Evolutionary conservation across 2,113 vertebrate species (phyloP).

Genomic region (Ia io): DNA sequence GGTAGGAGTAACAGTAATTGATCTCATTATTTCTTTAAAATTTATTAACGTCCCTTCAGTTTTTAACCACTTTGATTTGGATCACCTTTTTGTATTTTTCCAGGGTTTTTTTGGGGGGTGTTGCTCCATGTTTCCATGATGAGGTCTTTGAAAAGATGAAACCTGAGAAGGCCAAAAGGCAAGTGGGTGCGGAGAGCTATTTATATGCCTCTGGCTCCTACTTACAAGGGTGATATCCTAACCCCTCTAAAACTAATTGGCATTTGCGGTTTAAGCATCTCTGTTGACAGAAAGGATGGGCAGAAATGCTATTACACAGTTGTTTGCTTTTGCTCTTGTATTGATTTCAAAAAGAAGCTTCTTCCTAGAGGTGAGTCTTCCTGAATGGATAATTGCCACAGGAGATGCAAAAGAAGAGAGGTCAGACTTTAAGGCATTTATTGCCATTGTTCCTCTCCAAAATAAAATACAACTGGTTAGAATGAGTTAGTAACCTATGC

Average conservation of each 20-base stretch:
- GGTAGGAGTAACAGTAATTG: neutral
- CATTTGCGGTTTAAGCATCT: neutral
- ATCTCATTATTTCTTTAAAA: neutral
- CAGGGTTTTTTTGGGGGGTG: neutral
- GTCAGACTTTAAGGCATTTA: neutral
- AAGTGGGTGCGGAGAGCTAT: neutral
- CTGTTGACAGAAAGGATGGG: neutral
- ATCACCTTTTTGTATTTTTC: neutral
- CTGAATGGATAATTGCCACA: neutral
- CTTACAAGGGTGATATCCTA: neutral
- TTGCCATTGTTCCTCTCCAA: conserved; percentile 26
- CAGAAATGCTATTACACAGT: neutral
- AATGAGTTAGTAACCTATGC: neutral
- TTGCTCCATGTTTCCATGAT: neutral
- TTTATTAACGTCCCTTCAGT: neutral
- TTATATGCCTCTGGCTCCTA: neutral
- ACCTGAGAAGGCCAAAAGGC: neutral
- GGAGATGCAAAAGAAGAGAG: neutral
- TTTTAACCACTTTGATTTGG: neutral
- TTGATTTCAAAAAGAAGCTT: neutral
- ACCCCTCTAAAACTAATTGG: neutral
- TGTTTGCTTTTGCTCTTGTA: conserved; percentile 39
- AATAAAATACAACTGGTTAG: conserved; percentile 9
- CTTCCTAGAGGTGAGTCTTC: neutral
- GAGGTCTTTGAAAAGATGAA: neutral